phyloP scores from a whole-genome alignment of 2,113 vertebrate genomes.

The Hipposideros armiger region DNA sequence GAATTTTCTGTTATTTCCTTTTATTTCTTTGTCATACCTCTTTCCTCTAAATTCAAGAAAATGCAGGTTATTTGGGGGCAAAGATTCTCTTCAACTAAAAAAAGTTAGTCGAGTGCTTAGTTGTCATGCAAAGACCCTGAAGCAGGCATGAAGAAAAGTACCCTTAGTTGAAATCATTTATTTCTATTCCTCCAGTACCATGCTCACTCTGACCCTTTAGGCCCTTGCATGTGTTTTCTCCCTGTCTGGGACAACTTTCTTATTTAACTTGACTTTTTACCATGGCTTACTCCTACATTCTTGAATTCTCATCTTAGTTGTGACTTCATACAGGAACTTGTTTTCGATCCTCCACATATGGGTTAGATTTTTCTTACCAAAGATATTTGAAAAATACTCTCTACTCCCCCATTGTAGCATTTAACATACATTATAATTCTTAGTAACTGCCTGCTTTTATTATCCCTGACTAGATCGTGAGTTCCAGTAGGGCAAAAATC shows the following conservation, averaged over 20 bases:
- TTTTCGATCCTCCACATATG: background rate
- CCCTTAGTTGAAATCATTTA: background rate
- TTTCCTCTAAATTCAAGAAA: background rate
- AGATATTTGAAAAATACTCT: background rate
- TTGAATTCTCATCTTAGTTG: background rate
- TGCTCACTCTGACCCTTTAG: background rate
- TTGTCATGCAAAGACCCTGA: background rate
- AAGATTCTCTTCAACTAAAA: background rate
- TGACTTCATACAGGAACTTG: background rate
- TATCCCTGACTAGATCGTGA: background rate
- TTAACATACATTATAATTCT: constrained; percentile 12
- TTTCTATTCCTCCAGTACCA: background rate
- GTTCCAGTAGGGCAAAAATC: background rate
- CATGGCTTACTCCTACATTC: background rate
- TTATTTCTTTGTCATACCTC: background rate
- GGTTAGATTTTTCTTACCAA: background rate
- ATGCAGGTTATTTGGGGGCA: background rate
- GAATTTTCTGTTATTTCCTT: background rate
- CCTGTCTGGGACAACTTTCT: background rate
- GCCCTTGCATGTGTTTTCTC: background rate
- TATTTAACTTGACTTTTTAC: background rate
- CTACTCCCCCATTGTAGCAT: background rate
- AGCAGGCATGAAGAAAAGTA: background rate
- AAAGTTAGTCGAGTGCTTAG: background rate
- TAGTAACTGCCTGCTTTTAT: background rate